These are phyloP conservation scores for Melanotaenia nigrans DNA, from an alignment of 2,797 vertebrate genomes.

Conservation along the genomic window DNA sequence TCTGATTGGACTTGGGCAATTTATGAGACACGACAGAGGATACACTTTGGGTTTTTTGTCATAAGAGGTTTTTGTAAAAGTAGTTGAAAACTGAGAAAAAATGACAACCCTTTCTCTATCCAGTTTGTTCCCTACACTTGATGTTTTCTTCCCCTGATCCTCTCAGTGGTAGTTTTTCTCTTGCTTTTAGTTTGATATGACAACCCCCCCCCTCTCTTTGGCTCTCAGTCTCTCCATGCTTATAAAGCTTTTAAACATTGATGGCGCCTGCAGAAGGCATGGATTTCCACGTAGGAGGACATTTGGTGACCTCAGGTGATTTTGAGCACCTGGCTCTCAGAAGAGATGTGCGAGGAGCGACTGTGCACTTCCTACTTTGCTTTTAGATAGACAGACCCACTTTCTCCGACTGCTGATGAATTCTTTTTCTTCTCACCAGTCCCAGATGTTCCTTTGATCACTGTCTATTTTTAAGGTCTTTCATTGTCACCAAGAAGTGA, in stretches of 20 bases:
- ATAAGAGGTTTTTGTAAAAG: constrained; percentile 25
- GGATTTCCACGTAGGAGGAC: constrained; percentile 50
- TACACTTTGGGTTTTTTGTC: constrained; percentile 50
- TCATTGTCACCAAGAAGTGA: constrained; percentile 73
- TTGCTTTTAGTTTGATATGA: constrained; percentile 59
- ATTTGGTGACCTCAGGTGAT: constrained; percentile 73
- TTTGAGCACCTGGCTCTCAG: constrained; percentile 74
- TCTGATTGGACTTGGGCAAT: constrained; percentile 53
- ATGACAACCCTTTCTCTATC: constrained; percentile 36
- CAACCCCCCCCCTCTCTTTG: constrained; percentile 23
- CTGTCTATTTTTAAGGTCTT: constrained; percentile 78
- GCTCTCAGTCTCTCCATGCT: constrained; percentile 42
- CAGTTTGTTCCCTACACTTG: constrained; percentile 16
- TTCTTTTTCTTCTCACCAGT: constrained; percentile 69
- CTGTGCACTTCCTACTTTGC: constrained; percentile 42
- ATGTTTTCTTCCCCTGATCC: constrained; percentile 22
- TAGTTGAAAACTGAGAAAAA: constrained; percentile 31
- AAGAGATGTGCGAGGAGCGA: constrained; percentile 36
- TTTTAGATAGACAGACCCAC: constrained; percentile 69
- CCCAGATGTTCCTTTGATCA: constrained; percentile 83
- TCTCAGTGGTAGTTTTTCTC: constrained; percentile 41
- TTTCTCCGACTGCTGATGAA: constrained; percentile 70
- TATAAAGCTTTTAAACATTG: constrained; percentile 76
- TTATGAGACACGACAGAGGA: constrained; percentile 58
- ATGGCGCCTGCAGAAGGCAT: constrained; percentile 64